Evolutionary conservation across 2,888 invertebrate species (phyloP), one percentile per base, ranked within the genome.

Genomic region (Nemapogon koenigi): DNA sequence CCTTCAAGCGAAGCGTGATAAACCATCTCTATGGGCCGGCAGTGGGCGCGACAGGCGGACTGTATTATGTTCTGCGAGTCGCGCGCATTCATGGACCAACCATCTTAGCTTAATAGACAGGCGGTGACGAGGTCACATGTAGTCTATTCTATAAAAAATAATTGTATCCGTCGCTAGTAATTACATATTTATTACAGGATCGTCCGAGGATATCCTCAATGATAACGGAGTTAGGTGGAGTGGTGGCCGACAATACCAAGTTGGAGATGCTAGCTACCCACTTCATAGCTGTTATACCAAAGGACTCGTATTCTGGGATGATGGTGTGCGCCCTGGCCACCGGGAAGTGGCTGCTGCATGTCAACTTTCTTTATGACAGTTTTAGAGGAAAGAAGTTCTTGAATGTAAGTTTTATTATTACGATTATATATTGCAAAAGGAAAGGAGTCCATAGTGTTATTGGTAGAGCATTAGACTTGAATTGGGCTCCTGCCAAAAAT

Each of bases 221-320:
- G 76, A 64, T 78, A 31, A 65, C 59, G 37, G 75, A 76, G 45
- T 47, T 78, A 14, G 76, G 76, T 1, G 76, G 76, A 6, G 76
- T 76, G 10, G 73, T 78, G 1, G 76, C 76, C 0, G 76, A 75
- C 47, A 78, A 73, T 45, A 78, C 76, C 1, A 76, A 75, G 49
- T 75, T 76, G 76, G 78, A 78, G 44, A 78, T 78, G 78, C 47
- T 76, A 52, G 69, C 78, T 27, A 72, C 76, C 18, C 78, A 78
- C 48, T 76, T 71, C 46, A 57, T 78, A 43, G 61, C 72, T 8
- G 57, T 66, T 49, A 49, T 78, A 50, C 75, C 78, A 2, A 56
- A 61, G 8, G 78, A 78, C 45, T 72, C 76, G 0, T 70, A 61
- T 43, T 67, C 75, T 0, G 78, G 76, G 2, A 78, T 78, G 78